A percentile compares a stretch with the other conserved stretches of the same genome.
phyloP scores from a whole-genome alignment of 2,888 invertebrate genomes.

The Erebia palarica region DNA sequence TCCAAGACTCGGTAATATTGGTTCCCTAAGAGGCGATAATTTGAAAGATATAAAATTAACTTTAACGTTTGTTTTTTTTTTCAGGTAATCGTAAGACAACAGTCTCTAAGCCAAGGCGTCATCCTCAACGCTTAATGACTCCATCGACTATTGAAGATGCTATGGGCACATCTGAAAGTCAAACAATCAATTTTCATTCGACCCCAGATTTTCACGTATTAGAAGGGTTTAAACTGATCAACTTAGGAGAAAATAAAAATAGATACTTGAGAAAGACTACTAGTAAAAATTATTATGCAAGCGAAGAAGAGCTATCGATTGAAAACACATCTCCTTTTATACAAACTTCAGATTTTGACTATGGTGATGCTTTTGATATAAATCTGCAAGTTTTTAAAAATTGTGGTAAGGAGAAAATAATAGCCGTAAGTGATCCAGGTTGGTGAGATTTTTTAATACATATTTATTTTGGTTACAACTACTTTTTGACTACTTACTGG shows the following conservation, averaged over 20 bases:
- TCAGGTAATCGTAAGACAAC: slow-evolving; percentile 42
- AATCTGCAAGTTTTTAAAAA: slow-evolving; percentile 53
- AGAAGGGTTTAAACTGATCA: slow-evolving; percentile 69
- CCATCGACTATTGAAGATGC: slow-evolving; percentile 47
- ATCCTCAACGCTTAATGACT: slow-evolving; percentile 52
- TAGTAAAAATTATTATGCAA: slow-evolving; percentile 47
- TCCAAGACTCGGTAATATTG: slow-evolving; percentile 60
- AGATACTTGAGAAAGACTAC: slow-evolving; percentile 53
- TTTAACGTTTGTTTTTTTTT: slow-evolving; percentile 19
- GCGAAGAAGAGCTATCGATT: slow-evolving; percentile 48
- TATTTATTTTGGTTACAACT: neutral
- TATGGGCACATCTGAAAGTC: slow-evolving; percentile 53
- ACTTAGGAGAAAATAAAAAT: slow-evolving; percentile 59
- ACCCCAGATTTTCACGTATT: slow-evolving; percentile 71
- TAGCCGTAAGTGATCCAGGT: slow-evolving; percentile 9
- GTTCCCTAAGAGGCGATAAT: neutral
- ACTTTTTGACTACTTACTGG: no score
- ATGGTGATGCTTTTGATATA: slow-evolving; percentile 47
- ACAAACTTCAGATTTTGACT: slow-evolving; percentile 45
- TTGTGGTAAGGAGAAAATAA: slow-evolving; percentile 57
- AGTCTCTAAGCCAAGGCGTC: slow-evolving; percentile 43
- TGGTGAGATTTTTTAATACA: slow-evolving; percentile 13
- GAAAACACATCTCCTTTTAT: slow-evolving; percentile 39
- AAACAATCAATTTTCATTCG: slow-evolving; percentile 64
- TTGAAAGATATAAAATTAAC: neutral